Percentiles rank a stretch among this genome's conserved stretches.
These are phyloP conservation scores for Noctilio leporinus DNA, from an alignment of 2,113 vertebrate species.

Conservation along the genomic window DNA sequence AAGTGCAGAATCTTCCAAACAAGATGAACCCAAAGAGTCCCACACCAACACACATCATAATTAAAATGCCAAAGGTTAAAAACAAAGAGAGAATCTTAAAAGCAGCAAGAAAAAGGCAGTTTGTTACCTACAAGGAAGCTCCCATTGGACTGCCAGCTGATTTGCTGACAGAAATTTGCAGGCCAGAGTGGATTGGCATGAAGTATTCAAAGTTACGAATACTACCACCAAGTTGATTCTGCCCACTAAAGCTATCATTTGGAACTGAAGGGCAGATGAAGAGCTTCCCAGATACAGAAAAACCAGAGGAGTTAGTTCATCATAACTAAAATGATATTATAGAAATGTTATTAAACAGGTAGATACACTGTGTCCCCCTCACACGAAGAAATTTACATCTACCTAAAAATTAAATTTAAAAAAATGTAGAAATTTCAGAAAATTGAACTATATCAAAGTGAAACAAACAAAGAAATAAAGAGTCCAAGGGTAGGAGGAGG, in stretches of 20 bases:
- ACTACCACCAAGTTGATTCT: neutral
- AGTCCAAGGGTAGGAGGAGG: too few species aligned
- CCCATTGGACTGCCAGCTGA: neutral
- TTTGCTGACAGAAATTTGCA: neutral
- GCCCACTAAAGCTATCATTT: neutral
- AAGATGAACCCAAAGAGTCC: neutral
- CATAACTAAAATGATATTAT: neutral
- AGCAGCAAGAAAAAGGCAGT: neutral
- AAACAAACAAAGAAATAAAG: too few species aligned
- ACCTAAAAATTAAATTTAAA: too few species aligned
- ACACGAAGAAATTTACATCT: too few species aligned
- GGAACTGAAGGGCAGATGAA: neutral
- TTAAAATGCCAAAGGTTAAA: too few species aligned
- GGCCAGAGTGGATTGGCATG: neutral
- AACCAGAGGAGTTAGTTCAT: neutral
- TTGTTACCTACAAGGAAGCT: neutral
- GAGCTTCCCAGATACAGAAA: neutral
- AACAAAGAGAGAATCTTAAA: neutral
- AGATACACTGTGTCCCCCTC: too few species aligned
- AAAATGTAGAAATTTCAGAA: too few species aligned
- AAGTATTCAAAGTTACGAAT: neutral
- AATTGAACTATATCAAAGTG: too few species aligned
- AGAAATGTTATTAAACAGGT: neutral
- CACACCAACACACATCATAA: neutral
- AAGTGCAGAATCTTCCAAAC: neutral